Conservation (phyloP, 2,113 vertebrate species). For the Rallus limicola region DNA sequence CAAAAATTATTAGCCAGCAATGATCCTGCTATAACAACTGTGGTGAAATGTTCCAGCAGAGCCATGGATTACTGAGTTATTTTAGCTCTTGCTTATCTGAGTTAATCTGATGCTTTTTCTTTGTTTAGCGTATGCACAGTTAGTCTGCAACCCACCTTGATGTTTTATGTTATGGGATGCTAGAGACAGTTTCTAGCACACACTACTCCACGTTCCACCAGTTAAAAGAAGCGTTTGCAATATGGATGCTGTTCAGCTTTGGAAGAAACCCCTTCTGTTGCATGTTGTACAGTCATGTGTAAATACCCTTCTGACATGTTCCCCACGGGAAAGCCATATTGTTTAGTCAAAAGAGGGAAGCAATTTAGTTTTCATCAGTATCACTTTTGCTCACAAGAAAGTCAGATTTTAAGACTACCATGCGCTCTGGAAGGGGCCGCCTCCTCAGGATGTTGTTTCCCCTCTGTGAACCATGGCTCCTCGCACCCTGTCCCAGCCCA, state of each 20-base stretch:
- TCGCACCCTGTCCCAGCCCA: background rate
- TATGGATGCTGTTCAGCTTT: fast-evolving
- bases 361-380: background rate
- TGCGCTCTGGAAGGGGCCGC: fast-evolving
- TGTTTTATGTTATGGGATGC: background rate
- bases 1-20: background rate
- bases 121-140: background rate
- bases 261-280: background rate
- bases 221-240: background rate
- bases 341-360: fast-evolving
- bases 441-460: background rate
- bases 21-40: background rate
- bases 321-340: background rate
- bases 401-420: fast-evolving
- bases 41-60: background rate
- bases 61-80: fast-evolving
- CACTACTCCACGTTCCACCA: background rate
- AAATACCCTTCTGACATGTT: fast-evolving
- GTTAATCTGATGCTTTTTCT: background rate
- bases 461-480: fast-evolving
- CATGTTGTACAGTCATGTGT: fast-evolving
- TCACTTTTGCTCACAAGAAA: background rate
- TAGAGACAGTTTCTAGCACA: background rate
- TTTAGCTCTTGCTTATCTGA: background rate
- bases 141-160: background rate